These are phyloP conservation scores for Micromussa lordhowensis DNA, from an alignment of 92 coral and sea anemone species.

Conservation along the genomic window DNA sequence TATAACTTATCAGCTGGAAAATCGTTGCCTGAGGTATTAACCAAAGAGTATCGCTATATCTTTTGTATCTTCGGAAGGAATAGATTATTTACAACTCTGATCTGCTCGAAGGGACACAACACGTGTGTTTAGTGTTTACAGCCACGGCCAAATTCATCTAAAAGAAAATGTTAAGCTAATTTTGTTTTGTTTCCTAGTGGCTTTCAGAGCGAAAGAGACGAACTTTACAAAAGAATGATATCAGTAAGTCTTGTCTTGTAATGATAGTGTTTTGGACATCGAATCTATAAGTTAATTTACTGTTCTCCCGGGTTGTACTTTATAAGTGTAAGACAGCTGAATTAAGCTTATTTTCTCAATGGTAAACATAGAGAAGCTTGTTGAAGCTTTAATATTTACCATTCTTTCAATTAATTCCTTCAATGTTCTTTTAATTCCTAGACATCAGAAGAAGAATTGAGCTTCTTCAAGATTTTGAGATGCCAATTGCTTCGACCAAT, in stretches of 20 bases:
- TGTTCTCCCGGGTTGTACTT: too few relatives aligned
- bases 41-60: neutral
- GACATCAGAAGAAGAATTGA: constrained; percentile 96
- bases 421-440: constrained; percentile 11
- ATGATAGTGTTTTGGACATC: neutral
- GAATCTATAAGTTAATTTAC: too few relatives aligned
- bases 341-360: too few relatives aligned
- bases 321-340: too few relatives aligned
- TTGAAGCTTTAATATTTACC: too few relatives aligned
- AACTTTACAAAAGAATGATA: constrained; percentile 87
- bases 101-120: neutral
- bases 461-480: constrained; percentile 96
- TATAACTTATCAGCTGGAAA: constrained; percentile 97
- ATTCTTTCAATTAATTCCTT: neutral
- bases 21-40: constrained; percentile 92
- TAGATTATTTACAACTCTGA: neutral
- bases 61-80: neutral
- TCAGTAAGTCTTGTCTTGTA: constrained; percentile 69
- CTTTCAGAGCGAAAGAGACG: constrained; percentile 96
- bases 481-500: constrained; percentile 96
- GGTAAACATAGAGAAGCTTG: too few relatives aligned
- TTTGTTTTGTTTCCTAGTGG: constrained; percentile 72
- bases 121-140: constrained; percentile 15
- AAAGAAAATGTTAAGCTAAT: neutral
- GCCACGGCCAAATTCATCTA: neutral